These are phyloP conservation scores for Alouatta palliata DNA, from an alignment of 2,113 vertebrate genomes.

Conservation along the genomic window DNA sequence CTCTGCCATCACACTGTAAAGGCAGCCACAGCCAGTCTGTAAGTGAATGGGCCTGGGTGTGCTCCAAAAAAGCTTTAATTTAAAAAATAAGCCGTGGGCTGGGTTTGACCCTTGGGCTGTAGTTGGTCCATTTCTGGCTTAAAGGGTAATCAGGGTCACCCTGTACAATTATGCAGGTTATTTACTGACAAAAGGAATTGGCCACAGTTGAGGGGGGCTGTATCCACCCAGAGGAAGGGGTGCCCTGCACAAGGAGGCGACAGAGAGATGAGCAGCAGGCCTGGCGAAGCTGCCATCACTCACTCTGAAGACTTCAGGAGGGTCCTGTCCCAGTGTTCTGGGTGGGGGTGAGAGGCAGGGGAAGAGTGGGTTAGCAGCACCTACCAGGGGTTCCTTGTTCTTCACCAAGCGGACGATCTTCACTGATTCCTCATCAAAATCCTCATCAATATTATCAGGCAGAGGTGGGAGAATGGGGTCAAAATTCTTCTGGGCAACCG, in stretches of 20 bases:
- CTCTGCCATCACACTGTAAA: background rate
- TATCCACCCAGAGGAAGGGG: background rate
- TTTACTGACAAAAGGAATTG: background rate
- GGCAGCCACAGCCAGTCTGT: background rate
- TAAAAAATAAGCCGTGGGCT: background rate
- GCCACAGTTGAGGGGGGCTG: background rate
- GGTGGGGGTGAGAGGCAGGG: background rate
- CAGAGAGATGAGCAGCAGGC: background rate
- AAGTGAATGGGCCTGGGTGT: background rate
- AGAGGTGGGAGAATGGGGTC: constrained; percentile 94
- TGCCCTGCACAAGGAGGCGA: background rate
- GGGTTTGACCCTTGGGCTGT: background rate
- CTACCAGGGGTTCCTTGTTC: constrained; percentile 96
- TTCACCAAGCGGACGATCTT: constrained; percentile 97
- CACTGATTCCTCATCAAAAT: constrained; percentile 95
- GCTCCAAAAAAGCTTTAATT: background rate
- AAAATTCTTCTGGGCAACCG: constrained; percentile 96
- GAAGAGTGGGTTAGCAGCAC: background rate
- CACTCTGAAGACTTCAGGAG: background rate
- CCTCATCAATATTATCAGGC: constrained; percentile 91
- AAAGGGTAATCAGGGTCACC: background rate
- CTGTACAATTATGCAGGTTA: background rate
- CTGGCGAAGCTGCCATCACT: background rate
- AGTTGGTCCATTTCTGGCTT: background rate
- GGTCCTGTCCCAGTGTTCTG: background rate